Conservation (phyloP, 1,140 invertebrate genomes). For the Camponotus pennsylvanicus region DNA sequence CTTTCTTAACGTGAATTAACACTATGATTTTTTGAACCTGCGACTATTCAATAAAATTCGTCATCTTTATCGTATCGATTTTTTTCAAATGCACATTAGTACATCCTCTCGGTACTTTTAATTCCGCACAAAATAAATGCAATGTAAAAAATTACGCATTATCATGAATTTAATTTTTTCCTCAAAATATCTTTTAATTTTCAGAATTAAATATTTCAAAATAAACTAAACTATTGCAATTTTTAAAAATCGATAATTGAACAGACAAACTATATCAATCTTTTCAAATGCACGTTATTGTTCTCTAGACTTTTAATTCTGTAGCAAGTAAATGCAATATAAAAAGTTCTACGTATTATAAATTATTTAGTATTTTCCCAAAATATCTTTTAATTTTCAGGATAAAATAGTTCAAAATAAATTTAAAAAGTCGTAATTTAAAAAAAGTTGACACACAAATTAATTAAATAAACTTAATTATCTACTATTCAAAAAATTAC, state of each 20-base stretch:
- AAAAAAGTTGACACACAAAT: not conserved
- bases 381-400: conserved; percentile 12
- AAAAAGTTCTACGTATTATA: too few species aligned
- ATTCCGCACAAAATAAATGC: not conserved
- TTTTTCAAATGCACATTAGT: not conserved
- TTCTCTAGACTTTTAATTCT: not conserved
- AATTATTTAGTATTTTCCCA: not conserved
- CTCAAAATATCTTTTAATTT: not conserved
- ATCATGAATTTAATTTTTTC: not conserved
- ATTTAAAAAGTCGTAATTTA: not conserved
- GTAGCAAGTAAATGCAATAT: not conserved
- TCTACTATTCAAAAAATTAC: not conserved
- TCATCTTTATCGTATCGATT: too few species aligned
- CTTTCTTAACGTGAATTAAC: conserved; percentile 6
- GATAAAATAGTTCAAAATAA: not conserved
- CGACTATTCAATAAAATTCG: not conserved
- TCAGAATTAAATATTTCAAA: not conserved
- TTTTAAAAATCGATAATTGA: not conserved
- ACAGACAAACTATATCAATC: not conserved
- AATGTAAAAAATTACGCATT: not conserved
- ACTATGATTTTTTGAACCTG: not conserved
- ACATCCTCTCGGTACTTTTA: not conserved
- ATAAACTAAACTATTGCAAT: not conserved
- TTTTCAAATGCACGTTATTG: not conserved
- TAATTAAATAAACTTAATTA: conserved; percentile 9